These are phyloP conservation scores for Rallus crepitans DNA, from an alignment of 2,797 vertebrate species.

Conservation along the genomic window DNA sequence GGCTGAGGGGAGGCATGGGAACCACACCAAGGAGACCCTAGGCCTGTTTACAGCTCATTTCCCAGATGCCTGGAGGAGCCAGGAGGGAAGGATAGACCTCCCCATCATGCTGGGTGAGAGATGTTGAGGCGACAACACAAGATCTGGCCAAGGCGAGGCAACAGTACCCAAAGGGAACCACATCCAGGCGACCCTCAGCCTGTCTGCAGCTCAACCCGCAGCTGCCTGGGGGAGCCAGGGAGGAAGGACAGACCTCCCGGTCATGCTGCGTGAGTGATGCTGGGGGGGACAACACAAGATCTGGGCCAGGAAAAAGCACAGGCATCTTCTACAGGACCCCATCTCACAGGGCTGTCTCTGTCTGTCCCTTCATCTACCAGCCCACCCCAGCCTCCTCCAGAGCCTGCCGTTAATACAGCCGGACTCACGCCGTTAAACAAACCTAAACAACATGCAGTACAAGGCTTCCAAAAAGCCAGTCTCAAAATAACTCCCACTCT, in stretches of 20 bases:
- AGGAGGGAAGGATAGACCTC: neutral
- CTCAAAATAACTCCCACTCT: slow-evolving; percentile 63
- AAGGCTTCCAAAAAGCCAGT: neutral
- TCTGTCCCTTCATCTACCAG: neutral
- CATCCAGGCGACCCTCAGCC: neutral
- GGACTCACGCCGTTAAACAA: neutral
- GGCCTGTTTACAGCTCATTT: neutral
- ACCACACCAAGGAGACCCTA: neutral
- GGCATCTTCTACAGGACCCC: neutral
- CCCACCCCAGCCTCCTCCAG: neutral
- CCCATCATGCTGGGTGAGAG: rapidly evolving
- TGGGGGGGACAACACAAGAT: neutral
- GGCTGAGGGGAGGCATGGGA: neutral
- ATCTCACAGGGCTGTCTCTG: rapidly evolving
- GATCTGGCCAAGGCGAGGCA: too few species aligned
- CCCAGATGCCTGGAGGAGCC: neutral
- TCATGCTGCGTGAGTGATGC: rapidly evolving
- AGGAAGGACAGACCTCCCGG: neutral
- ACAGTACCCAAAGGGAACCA: neutral
- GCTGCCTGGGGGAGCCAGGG: neutral
- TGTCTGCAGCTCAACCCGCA: neutral
- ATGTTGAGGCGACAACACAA: rapidly evolving
- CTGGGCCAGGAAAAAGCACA: neutral
- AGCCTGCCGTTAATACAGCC: neutral
- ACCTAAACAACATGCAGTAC: neutral